These are phyloP conservation scores for Craterocephalus amniculus DNA, from an alignment of 2,797 vertebrate genomes.

Conservation along the genomic window DNA sequence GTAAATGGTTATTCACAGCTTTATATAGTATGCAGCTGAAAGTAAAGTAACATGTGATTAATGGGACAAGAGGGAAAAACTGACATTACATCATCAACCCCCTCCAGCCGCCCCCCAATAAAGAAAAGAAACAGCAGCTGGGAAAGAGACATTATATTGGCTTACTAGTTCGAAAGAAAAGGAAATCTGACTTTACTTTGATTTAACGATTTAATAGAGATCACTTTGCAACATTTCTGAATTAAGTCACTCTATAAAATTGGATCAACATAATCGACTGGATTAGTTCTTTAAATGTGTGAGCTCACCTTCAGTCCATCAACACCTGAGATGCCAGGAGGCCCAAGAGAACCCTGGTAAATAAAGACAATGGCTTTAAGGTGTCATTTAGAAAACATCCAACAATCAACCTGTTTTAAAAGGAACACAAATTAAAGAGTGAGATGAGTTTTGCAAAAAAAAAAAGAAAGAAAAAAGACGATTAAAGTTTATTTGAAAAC, in stretches of 20 bases:
- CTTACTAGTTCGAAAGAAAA: background rate
- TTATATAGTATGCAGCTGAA: background rate
- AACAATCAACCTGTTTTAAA: background rate
- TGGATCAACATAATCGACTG: background rate
- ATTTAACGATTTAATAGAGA: background rate
- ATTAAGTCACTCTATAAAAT: background rate
- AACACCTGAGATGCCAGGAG: slow-evolving; percentile 87
- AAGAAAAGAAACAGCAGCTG: background rate
- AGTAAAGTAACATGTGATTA: background rate
- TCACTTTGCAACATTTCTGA: background rate
- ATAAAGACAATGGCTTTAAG: slow-evolving; percentile 48
- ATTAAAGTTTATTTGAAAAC: background rate
- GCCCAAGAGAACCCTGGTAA: slow-evolving; percentile 88
- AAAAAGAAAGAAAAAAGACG: too few relatives aligned
- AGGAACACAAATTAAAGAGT: background rate
- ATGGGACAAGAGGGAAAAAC: background rate
- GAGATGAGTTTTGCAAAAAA: background rate
- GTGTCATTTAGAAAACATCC: background rate
- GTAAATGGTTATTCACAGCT: slow-evolving; percentile 14
- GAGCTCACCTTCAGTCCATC: slow-evolving; percentile 92
- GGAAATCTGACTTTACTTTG: background rate
- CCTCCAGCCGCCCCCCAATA: too few relatives aligned
- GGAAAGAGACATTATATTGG: background rate
- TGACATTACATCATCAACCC: background rate
- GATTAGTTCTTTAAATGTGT: slow-evolving; percentile 2